A percentile compares a stretch with the other conserved stretches of the same genome.
Conservation (phyloP, 2,797 vertebrate genomes). For the Takifugu ocellatus region DNA sequence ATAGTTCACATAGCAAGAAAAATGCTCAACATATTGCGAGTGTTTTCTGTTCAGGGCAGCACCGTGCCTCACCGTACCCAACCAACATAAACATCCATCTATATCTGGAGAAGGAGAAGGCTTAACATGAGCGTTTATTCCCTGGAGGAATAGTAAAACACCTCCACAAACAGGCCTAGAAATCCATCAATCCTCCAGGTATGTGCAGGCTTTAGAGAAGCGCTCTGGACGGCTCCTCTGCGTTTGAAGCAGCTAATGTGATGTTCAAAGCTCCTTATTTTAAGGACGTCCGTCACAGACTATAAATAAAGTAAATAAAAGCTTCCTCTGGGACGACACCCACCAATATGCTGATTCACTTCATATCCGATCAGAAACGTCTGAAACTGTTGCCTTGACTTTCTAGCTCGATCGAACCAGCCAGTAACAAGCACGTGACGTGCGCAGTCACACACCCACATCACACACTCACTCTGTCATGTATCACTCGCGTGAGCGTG, state of each 20-base stretch:
- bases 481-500: conserved; percentile 44
- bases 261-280: no score
- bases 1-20: background rate
- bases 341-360: background rate
- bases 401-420: background rate
- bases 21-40: background rate
- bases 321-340: conserved; percentile 14
- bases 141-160: no score
- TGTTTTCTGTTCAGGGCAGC: no score
- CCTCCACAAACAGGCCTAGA: background rate
- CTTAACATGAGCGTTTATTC: no score
- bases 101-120: no score
- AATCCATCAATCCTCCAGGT: background rate
- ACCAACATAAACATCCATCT: no score
- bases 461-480: conserved; percentile 38
- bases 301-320: no score
- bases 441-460: conserved; percentile 18
- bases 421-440: background rate
- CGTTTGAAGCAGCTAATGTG: no score
- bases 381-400: background rate
- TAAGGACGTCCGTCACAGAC: no score
- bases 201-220: background rate
- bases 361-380: background rate
- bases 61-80: no score
- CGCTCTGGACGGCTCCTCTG: no score